A percentile compares a stretch with the other conserved stretches of the same genome.
phyloP scores from a whole-genome alignment of 2,113 vertebrate species.

The Spea bombifrons region DNA sequence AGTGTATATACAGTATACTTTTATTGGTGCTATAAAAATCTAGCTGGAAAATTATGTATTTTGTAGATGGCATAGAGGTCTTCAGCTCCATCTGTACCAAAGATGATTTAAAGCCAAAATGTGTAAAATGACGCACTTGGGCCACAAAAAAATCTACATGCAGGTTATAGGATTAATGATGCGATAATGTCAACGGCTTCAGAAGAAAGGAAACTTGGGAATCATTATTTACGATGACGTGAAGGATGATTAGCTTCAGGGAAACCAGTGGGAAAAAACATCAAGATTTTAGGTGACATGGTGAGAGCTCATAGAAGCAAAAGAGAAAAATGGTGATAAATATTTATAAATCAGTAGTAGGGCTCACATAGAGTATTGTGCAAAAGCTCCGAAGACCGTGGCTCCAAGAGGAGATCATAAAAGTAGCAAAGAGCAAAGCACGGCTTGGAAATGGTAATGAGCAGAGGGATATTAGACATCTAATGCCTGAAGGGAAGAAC shows the following conservation, averaged over 20 bases:
- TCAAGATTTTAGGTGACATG: not conserved
- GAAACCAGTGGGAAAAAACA: not conserved
- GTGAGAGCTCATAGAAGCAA: not conserved
- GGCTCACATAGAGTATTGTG: conserved; percentile 6
- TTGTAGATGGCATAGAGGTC: conserved; percentile 27
- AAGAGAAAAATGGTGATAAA: conserved; percentile 2
- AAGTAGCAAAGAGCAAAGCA: not conserved
- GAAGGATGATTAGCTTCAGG: not conserved
- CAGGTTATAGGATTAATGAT: conserved; percentile 34
- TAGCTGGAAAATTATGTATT: not conserved
- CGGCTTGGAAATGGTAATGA: not conserved
- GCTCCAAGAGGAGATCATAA: conserved; percentile 5
- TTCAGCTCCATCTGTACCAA: not conserved
- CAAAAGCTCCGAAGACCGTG: not conserved
- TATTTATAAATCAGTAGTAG: conserved; percentile 22
- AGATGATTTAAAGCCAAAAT: conserved; percentile 25
- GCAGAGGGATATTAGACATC: too few species aligned
- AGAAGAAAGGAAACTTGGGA: conserved; percentile 24
- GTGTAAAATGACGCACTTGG: conserved; percentile 27
- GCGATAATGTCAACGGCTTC: conserved; percentile 32
- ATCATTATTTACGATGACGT: not conserved
- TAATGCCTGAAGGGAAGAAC: too few species aligned
- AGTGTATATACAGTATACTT: not conserved
- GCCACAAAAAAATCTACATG: conserved; percentile 26
- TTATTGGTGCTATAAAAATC: conserved; percentile 24